A percentile compares a stretch with the other conserved stretches of the same genome.
phyloP scores from a whole-genome alignment of 1,140 invertebrate genomes.

The Octopus bimaculoides region DNA sequence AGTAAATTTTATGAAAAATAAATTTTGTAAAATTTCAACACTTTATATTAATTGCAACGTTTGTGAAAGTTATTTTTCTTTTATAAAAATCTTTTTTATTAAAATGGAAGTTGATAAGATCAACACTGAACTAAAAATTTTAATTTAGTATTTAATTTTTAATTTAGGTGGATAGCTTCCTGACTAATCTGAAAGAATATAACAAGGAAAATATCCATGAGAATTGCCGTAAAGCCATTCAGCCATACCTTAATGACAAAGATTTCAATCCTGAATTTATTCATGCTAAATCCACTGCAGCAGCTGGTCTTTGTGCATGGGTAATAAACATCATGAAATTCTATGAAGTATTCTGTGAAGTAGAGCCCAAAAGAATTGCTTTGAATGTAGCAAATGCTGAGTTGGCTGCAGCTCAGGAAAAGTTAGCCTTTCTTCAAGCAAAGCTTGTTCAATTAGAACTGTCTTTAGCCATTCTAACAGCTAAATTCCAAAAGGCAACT shows the following conservation, averaged over 20 bases:
- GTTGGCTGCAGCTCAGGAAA: conserved; percentile 81
- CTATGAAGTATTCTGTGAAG: conserved; percentile 90
- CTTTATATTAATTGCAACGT: no score
- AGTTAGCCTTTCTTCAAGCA: conserved; percentile 77
- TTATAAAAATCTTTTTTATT: no score
- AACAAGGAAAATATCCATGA: conserved; percentile 93
- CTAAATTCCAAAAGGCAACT: conserved; percentile 84
- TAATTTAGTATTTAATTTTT: no score
- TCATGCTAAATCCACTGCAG: conserved; percentile 82
- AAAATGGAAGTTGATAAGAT: no score
- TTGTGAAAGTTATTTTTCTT: no score
- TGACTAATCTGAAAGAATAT: conserved; percentile 79
- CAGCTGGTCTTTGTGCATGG: conserved; percentile 89
- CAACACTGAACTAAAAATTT: background rate
- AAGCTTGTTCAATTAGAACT: conserved; percentile 84
- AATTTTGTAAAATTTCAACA: no score
- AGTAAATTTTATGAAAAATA: no score
- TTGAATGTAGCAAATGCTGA: conserved; percentile 86
- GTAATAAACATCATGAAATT: conserved; percentile 88
- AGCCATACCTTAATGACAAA: conserved; percentile 77
- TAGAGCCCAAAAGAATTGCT: conserved; percentile 89
- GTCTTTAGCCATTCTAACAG: conserved; percentile 77
- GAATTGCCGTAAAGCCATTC: conserved; percentile 84
- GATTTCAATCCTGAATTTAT: conserved; percentile 91
- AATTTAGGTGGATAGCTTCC: conserved; percentile 72